Evolutionary conservation across 2,888 invertebrate species (phyloP).

Genomic region (Thymelicus lineola): DNA sequence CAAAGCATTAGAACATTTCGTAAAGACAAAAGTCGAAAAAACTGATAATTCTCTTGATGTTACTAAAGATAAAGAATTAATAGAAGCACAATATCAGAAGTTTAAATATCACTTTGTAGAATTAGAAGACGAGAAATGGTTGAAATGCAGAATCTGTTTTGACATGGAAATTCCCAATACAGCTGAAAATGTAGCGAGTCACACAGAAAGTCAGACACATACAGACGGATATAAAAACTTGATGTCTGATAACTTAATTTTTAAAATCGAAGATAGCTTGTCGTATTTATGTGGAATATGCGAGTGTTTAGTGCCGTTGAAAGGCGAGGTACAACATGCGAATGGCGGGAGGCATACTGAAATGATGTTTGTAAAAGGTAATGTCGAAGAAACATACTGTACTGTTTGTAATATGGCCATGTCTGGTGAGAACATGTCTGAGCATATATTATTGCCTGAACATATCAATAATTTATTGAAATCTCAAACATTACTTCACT

Average conservation of each 20-base stretch:
- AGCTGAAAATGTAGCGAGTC: not conserved
- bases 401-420: not conserved
- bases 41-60: too few relatives aligned
- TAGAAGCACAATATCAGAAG: not conserved
- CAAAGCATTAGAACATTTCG: not conserved
- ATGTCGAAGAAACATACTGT: not conserved
- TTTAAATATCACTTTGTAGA: slow-evolving; percentile 12
- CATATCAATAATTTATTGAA: not conserved
- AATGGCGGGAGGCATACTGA: not conserved
- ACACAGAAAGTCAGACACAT: not conserved
- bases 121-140: not conserved
- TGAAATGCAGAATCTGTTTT: slow-evolving; percentile 12
- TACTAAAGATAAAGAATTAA: not conserved
- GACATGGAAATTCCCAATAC: not conserved
- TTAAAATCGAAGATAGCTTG: not conserved
- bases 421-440: not conserved
- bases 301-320: slow-evolving; percentile 3
- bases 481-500: not conserved
- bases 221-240: not conserved
- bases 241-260: slow-evolving; percentile 2
- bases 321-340: slow-evolving; percentile 15
- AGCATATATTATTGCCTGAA: not conserved
- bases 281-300: slow-evolving; percentile 16
- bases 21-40: not conserved
- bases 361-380: not conserved